Evolutionary conservation across 2,888 invertebrate genomes (phyloP).

Genomic region (Dryococelus australis): DNA sequence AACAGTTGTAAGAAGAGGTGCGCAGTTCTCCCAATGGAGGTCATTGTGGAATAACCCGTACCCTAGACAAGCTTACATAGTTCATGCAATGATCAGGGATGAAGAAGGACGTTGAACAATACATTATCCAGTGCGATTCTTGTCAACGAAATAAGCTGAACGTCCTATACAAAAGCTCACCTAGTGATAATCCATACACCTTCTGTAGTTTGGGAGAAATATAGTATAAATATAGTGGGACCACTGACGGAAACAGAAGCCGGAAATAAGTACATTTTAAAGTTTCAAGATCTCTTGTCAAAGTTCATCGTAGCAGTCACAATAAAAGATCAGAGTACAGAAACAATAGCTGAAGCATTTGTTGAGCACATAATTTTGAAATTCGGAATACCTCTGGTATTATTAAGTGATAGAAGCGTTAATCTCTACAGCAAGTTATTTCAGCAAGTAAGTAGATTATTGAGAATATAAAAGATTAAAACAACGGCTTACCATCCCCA

Average conservation of each 20-base stretch:
- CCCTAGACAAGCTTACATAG: neutral
- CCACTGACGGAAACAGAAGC: neutral
- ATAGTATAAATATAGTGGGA: neutral
- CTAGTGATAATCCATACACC: neutral
- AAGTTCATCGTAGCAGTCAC: neutral
- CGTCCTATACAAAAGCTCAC: neutral
- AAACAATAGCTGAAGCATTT: too few species aligned
- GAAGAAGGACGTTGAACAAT: neutral
- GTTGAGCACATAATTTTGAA: too few species aligned
- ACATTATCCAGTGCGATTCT: neutral
- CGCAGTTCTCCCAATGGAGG: neutral
- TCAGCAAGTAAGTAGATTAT: too few species aligned
- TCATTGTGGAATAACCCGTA: neutral
- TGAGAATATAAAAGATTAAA: neutral
- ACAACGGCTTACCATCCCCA: neutral
- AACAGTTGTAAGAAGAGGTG: neutral
- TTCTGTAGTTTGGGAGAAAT: neutral
- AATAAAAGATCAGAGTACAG: neutral
- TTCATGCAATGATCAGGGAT: neutral
- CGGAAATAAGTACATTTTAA: neutral
- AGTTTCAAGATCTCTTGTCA: neutral
- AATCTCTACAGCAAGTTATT: too few species aligned
- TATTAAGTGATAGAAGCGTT: too few species aligned
- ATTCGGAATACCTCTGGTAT: too few species aligned
- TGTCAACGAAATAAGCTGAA: neutral